Percentiles rank a stretch among this genome's conserved stretches.
phyloP scores from a whole-genome alignment of 2,113 vertebrate species.

The Corythoichthys haematopterus region DNA sequence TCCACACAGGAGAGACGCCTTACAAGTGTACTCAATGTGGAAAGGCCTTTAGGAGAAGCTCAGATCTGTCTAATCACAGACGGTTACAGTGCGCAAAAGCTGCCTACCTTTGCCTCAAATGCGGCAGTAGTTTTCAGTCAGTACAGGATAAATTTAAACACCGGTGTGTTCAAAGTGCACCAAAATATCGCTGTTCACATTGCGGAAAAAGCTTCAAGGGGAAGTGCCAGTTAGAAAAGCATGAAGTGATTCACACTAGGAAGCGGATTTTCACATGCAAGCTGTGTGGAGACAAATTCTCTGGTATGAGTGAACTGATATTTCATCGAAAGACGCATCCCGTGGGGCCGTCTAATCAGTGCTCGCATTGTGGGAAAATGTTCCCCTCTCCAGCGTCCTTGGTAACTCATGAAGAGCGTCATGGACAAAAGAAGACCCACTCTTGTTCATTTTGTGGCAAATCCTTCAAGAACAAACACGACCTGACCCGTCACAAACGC shows the following conservation, averaged over 20 bases:
- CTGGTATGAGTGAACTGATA: slow-evolving; percentile 63
- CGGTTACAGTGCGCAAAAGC: slow-evolving; percentile 64
- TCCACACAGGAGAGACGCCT: slow-evolving; percentile 65
- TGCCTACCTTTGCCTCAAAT: slow-evolving; percentile 63
- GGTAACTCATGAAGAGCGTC: slow-evolving; percentile 59
- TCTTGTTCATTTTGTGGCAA: slow-evolving; percentile 54
- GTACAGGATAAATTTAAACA: slow-evolving; percentile 55
- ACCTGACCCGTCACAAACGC: slow-evolving; percentile 67
- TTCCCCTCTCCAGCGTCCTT: slow-evolving; percentile 62
- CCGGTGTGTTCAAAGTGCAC: slow-evolving; percentile 60
- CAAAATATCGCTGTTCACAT: slow-evolving; percentile 61
- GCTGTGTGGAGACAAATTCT: slow-evolving; percentile 63
- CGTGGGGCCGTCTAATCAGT: slow-evolving; percentile 59
- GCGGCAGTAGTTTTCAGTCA: slow-evolving; percentile 62
- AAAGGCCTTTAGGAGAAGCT: slow-evolving; percentile 63
- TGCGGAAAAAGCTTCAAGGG: slow-evolving; percentile 65
- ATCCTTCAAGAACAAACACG: slow-evolving; percentile 62
- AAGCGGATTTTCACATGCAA: slow-evolving; percentile 65
- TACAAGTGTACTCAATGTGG: slow-evolving; percentile 71
- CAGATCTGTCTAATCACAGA: slow-evolving; percentile 58
- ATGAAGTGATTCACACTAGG: slow-evolving; percentile 65
- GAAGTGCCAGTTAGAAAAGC: slow-evolving; percentile 60
- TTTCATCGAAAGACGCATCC: slow-evolving; percentile 62
- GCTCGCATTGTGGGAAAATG: slow-evolving; percentile 65
- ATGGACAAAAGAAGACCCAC: slow-evolving; percentile 54